Evolutionary conservation across 2,797 vertebrate genomes (phyloP).

Genomic region (Cyclura pinguis): DNA sequence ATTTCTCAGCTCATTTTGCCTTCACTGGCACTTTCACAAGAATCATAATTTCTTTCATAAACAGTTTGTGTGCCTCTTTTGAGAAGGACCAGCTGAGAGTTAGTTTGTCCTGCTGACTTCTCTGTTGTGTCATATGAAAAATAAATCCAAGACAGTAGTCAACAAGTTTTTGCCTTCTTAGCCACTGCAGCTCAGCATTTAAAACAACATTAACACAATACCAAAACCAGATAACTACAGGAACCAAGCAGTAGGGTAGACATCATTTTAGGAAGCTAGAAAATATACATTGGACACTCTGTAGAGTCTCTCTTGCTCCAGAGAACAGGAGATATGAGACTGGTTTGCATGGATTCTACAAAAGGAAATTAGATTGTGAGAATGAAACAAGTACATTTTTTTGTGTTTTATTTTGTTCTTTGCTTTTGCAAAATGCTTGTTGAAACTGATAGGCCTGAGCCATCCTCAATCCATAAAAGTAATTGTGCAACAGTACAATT

Average conservation of each 20-base stretch:
- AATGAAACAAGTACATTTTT: not conserved
- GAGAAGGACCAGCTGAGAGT: slow-evolving; percentile 5
- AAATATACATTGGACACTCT: not conserved
- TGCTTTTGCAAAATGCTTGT: not conserved
- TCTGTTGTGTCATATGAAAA: slow-evolving; percentile 17
- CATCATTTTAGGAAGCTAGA: not conserved
- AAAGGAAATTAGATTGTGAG: not conserved
- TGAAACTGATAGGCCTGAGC: not conserved
- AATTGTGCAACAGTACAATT: not conserved
- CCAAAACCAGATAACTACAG: not conserved
- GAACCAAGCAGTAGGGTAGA: not conserved
- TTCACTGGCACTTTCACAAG: slow-evolving; percentile 22
- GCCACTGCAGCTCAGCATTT: slow-evolving; percentile 21
- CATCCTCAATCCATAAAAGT: not conserved
- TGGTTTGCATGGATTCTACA: not conserved
- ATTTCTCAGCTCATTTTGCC: slow-evolving; percentile 29
- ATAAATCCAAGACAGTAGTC: slow-evolving; percentile 12
- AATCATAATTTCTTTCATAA: slow-evolving; percentile 15
- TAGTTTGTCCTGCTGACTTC: slow-evolving; percentile 6
- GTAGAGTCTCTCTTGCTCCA: not conserved
- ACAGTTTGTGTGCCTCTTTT: slow-evolving; percentile 7
- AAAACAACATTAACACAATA: slow-evolving; percentile 16
- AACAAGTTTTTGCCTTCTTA: slow-evolving; percentile 15
- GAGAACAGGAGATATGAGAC: not conserved
- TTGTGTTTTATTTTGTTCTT: not conserved